A percentile compares a stretch with the other conserved stretches of the same genome.
Evolutionary conservation across 2,888 invertebrate genomes (phyloP).

Genomic region (Hirudinaria manillensis): DNA sequence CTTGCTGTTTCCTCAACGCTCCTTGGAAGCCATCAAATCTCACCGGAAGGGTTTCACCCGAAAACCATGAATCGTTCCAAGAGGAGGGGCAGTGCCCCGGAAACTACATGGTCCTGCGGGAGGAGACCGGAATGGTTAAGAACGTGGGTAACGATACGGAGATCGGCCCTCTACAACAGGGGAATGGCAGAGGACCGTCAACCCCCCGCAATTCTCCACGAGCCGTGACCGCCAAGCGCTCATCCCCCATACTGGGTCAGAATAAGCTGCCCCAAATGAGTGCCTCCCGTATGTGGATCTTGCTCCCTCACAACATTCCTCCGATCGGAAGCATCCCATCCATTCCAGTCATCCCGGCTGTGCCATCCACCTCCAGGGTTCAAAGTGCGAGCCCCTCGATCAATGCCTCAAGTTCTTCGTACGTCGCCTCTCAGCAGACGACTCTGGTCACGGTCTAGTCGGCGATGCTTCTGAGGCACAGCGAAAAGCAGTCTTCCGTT

Average conservation of each 20-base stretch:
- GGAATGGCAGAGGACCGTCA: no score
- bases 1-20: no score
- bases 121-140: no score
- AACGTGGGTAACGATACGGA: no score
- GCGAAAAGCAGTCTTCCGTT: slow-evolving; percentile 2
- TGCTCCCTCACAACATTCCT: slow-evolving; percentile 18
- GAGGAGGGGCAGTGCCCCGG: no score
- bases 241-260: slow-evolving; percentile 5
- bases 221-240: background rate
- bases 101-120: no score
- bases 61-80: no score
- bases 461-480: background rate
- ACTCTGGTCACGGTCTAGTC: slow-evolving; percentile 6
- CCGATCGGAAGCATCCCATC: slow-evolving; percentile 7
- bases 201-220: background rate
- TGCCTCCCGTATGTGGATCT: slow-evolving; percentile 13
- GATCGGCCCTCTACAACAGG: no score
- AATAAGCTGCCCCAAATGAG: background rate
- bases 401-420: background rate
- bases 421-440: background rate
- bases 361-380: background rate
- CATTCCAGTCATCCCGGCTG: background rate
- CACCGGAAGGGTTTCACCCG: no score
- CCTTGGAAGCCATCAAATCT: no score
- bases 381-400: background rate